A percentile compares a stretch with the other conserved stretches of the same genome.
Evolutionary conservation across 2,888 invertebrate genomes (phyloP).

Genomic region (Stratiomys singularior): DNA sequence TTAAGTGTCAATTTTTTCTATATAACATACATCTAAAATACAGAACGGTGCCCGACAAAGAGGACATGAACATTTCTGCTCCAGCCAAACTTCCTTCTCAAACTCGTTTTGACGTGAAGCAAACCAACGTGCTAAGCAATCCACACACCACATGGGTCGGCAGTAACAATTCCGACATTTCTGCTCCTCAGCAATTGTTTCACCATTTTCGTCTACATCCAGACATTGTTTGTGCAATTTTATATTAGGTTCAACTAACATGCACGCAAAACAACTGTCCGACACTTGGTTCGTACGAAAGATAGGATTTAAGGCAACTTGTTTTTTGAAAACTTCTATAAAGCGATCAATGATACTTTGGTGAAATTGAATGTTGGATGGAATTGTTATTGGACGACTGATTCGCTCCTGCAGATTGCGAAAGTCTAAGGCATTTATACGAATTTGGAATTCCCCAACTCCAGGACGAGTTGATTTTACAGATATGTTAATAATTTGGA

Average conservation of each 20-base stretch:
- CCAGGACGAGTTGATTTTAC: conserved; percentile 74
- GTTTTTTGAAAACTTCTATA: conserved; percentile 82
- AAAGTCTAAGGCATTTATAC: conserved; percentile 82
- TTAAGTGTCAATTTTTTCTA: conserved; percentile 54
- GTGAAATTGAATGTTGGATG: conserved; percentile 77
- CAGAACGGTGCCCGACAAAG: conserved; percentile 88
- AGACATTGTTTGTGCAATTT: conserved; percentile 80
- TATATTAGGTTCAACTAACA: conserved; percentile 81
- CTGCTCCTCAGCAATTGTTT: conserved; percentile 60
- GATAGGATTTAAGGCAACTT: conserved; percentile 75
- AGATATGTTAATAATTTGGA: conserved; percentile 85
- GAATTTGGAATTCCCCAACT: conserved; percentile 73
- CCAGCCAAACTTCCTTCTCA: conserved; percentile 80
- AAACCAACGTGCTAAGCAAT: conserved; percentile 89
- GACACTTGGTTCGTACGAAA: conserved; percentile 72
- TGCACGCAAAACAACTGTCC: conserved; percentile 90
- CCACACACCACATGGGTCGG: conserved; percentile 89
- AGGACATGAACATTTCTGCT: conserved; percentile 86
- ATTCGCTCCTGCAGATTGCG: conserved; percentile 80
- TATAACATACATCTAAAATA: conserved; percentile 79
- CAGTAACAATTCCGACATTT: conserved; percentile 72
- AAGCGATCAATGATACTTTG: conserved; percentile 86
- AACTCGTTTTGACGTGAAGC: conserved; percentile 81
- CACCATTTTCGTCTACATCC: conserved; percentile 65
- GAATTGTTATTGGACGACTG: conserved; percentile 73